phyloP scores from a whole-genome alignment of 1,140 invertebrate genomes.

The Phthorimaea operculella region DNA sequence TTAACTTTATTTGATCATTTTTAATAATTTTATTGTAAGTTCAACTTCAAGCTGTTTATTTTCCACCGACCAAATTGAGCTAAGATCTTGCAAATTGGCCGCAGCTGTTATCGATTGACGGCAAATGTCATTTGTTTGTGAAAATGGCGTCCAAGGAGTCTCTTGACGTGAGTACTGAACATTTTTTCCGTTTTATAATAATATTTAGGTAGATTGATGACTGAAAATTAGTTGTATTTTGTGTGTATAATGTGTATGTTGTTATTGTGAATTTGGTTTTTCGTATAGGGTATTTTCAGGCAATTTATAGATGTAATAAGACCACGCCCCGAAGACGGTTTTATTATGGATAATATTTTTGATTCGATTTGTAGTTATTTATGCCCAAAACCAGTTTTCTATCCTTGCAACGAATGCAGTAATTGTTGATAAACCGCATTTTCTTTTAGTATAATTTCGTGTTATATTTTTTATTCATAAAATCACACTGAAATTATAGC shows the following conservation, averaged over 20 bases:
- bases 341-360: conserved; percentile 17
- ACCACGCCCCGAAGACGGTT: conserved; percentile 27
- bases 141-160: conserved; percentile 65
- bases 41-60: background rate
- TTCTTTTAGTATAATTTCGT: too few species aligned
- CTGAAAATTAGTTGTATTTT: conserved; percentile 5
- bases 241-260: conserved; percentile 2
- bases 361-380: conserved; percentile 3
- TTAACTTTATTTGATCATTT: too few species aligned
- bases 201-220: conserved; percentile 2
- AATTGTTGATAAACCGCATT: too few species aligned
- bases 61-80: background rate
- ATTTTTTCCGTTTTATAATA: conserved; percentile 24
- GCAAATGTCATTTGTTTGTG: conserved; percentile 48
- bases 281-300: background rate
- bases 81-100: background rate
- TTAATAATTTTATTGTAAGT: too few species aligned
- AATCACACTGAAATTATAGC: background rate
- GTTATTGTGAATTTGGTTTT: background rate
- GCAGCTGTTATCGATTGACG: background rate
- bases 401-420: too few species aligned
- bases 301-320: conserved; percentile 17
- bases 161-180: conserved; percentile 64
- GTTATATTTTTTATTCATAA: background rate
- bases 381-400: too few species aligned